Base-by-base conservation (phyloP, 2,888 invertebrate species). In the Sarcophaga caerulescens region DNA sequence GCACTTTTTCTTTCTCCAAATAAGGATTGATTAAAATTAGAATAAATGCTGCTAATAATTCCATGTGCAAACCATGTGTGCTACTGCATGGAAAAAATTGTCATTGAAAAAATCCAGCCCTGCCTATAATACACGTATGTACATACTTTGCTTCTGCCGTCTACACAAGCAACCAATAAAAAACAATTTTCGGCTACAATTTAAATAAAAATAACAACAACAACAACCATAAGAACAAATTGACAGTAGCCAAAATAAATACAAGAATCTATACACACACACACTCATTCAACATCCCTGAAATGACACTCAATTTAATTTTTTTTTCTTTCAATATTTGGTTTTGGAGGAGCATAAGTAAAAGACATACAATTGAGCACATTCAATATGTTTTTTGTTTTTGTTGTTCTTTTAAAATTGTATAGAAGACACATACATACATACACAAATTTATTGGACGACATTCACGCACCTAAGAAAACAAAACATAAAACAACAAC, bases 381-480 rank as follows among this genome's bases (percentile, higher is more conserved):
- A 35, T 35, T 35, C 35, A 35, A 35, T 35, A 1, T 10, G 10
- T 76, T 23, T 23, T 14, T 52, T 59, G 11, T 14, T n/a, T 35
- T 19, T 70, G 12, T 25, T 70, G 21, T n/a, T 69, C 14, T 25
- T 35, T 44, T 47, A 23, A 52, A 52, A 52, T n/a, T n/a, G n/a
- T 17, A 12, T 47, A 47, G 14, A 14, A 47, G 47, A 1, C 47
- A 47, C 19, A 52, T 21, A 65, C 52, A 1, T 14, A 47, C 19
- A 52, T 21, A 65, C 52, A 23, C 74, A 69, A 69, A 69, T 52
- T 73, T 57, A 35, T 35, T 52, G 21, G 75, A 69, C 69, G 69
- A 79, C 75, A 80, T n/a, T 70, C 71, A 80, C 65, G 76, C 63
- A 74, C 66, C 68, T 71, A 74, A 52, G n/a, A 69, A 66, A 35